phyloP scores from a whole-genome alignment of 1,140 invertebrate species.

The Orius insidiosus region DNA sequence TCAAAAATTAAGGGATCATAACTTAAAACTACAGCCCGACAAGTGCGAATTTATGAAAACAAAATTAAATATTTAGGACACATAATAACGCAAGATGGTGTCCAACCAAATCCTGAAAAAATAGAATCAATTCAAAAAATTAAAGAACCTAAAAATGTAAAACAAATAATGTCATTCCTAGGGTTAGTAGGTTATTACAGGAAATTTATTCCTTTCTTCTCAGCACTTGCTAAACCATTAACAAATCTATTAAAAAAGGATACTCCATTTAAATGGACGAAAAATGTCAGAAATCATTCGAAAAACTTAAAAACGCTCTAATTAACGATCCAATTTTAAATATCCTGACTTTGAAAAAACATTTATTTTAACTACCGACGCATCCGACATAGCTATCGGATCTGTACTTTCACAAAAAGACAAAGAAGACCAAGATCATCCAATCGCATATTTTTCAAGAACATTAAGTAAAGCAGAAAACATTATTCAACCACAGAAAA shows the following conservation, averaged over 20 bases:
- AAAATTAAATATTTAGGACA: slow-evolving; percentile 29
- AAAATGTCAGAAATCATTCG: background rate
- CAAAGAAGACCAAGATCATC: slow-evolving; percentile 17
- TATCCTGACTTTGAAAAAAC: slow-evolving; percentile 24
- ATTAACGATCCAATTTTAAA: slow-evolving; percentile 19
- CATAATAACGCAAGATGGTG: slow-evolving; percentile 24
- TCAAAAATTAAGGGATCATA: slow-evolving; percentile 22
- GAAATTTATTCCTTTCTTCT: slow-evolving; percentile 26
- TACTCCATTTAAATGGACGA: slow-evolving; percentile 12
- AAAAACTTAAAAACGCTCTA: background rate
- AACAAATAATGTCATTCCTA: slow-evolving; percentile 27
- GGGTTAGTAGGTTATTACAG: slow-evolving; percentile 28
- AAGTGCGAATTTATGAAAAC: slow-evolving; percentile 30
- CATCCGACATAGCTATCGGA: slow-evolving; percentile 31
- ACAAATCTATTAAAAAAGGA: slow-evolving; percentile 1
- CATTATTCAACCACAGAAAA: slow-evolving; percentile 22
- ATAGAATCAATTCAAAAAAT: slow-evolving; percentile 25
- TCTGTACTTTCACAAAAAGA: slow-evolving; percentile 23
- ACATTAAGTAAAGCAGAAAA: slow-evolving; percentile 24
- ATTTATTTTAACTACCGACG: slow-evolving; percentile 37
- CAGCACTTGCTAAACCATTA: slow-evolving; percentile 24
- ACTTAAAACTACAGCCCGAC: slow-evolving; percentile 28
- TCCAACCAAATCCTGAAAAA: slow-evolving; percentile 28
- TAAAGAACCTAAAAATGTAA: slow-evolving; percentile 24
- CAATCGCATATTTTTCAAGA: slow-evolving; percentile 18